Conservation (phyloP, 1,140 invertebrate species). For the Drepana arcuata region DNA sequence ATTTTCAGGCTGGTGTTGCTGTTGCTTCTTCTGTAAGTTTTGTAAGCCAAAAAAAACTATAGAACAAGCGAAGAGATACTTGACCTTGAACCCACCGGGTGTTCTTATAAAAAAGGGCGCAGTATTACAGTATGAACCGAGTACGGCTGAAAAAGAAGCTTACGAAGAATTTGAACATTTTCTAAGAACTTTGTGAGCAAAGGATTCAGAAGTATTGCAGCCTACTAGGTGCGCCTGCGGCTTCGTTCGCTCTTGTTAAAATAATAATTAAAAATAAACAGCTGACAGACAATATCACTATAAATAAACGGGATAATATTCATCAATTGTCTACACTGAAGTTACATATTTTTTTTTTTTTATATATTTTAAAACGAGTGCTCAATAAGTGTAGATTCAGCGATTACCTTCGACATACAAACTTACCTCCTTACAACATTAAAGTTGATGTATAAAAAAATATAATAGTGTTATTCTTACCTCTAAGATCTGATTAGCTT, state of each 20-base stretch:
- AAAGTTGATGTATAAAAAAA: too few relatives aligned
- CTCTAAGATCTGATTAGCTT: conserved; percentile 67
- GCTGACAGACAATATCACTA: too few relatives aligned
- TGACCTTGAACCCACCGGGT: conserved; percentile 34
- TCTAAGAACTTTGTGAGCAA: conserved; percentile 41
- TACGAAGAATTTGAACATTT: conserved; percentile 46
- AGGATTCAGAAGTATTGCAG: too few relatives aligned
- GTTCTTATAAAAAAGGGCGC: conserved; percentile 15
- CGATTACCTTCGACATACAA: too few relatives aligned
- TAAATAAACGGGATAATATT: not conserved
- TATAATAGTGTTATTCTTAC: conserved; percentile 28
- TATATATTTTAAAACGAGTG: too few relatives aligned
- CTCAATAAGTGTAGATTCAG: too few relatives aligned
- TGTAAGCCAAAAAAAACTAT: conserved; percentile 35
- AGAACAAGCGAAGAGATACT: conserved; percentile 30
- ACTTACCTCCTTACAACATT: too few relatives aligned
- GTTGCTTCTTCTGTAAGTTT: conserved; percentile 37
- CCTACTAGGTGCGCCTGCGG: too few relatives aligned
- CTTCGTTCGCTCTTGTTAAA: too few relatives aligned
- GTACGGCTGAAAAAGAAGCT: conserved; percentile 24
- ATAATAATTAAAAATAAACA: too few relatives aligned
- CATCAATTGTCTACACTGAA: too few relatives aligned
- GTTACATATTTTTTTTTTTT: too few relatives aligned
- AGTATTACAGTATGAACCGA: conserved; percentile 29
- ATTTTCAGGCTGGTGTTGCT: conserved; percentile 41